phyloP scores from a whole-genome alignment of 2,113 vertebrate genomes.

The Anthoscopus minutus region DNA sequence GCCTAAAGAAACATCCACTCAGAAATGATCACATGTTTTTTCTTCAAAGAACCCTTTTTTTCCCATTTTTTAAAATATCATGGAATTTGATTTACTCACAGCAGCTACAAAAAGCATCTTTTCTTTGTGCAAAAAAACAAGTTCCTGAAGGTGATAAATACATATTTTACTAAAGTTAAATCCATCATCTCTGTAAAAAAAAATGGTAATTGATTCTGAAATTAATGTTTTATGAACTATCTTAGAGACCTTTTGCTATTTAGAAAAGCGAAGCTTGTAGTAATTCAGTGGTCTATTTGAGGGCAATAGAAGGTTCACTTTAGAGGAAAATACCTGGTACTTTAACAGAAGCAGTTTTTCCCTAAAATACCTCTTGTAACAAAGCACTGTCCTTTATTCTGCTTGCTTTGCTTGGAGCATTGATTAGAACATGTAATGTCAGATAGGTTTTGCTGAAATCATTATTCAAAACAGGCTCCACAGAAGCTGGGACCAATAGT shows the following conservation, averaged over 20 bases:
- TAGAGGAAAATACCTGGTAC: not conserved
- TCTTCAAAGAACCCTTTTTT: not conserved
- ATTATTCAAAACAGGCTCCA: not conserved
- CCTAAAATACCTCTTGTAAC: not conserved
- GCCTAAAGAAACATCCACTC: not conserved
- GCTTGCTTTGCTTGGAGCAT: not conserved
- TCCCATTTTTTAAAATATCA: accelerated
- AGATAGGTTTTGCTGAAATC: not conserved
- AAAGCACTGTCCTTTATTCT: not conserved
- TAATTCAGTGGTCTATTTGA: not conserved
- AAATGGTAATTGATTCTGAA: not conserved
- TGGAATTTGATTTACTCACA: not conserved
- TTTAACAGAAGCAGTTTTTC: not conserved
- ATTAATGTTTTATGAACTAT: not conserved
- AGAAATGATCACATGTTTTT: not conserved
- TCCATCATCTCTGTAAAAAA: not conserved
- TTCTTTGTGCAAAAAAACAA: not conserved
- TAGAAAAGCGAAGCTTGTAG: not conserved
- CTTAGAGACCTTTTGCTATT: not conserved
- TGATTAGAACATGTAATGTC: not conserved
- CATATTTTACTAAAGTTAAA: not conserved
- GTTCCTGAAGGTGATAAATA: not conserved
- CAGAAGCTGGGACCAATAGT: not conserved
- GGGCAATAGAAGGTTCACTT: not conserved
- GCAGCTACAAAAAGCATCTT: not conserved